phyloP scores from a whole-genome alignment of 2,888 invertebrate genomes.

The Hirtodrosophila histrioides region DNA sequence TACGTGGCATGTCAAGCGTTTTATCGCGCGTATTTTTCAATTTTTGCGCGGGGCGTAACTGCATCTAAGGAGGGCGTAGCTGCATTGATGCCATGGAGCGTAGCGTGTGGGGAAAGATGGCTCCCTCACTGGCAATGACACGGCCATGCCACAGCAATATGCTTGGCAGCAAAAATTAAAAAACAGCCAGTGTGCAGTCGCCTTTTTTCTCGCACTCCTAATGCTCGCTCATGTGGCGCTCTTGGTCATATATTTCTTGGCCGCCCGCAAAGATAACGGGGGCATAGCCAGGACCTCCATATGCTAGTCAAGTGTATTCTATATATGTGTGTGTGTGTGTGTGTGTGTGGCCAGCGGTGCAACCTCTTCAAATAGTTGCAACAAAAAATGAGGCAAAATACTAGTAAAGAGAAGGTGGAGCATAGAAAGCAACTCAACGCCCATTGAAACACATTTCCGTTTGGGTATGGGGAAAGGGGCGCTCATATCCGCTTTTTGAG shows the following conservation, averaged over 20 bases:
- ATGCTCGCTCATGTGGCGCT: constrained; percentile 62
- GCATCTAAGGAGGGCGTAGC: constrained; percentile 10
- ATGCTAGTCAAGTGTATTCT: constrained; percentile 34
- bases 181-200: constrained; percentile 44
- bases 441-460: constrained; percentile 75
- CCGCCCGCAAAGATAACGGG: constrained; percentile 72
- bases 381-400: constrained; percentile 25
- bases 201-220: constrained; percentile 45
- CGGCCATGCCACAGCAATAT: constrained; percentile 49
- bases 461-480: constrained; percentile 17
- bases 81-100: constrained; percentile 9
- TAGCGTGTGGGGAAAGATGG: not conserved
- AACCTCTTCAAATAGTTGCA: constrained; percentile 68
- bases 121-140: constrained; percentile 44
- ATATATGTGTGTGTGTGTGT: constrained; percentile 15
- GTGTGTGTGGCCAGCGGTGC: constrained; percentile 58
- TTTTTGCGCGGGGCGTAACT: constrained; percentile 50
- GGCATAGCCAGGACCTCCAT: constrained; percentile 36
- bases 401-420: not conserved
- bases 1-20: constrained; percentile 80
- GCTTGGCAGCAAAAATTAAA: constrained; percentile 59
- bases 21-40: constrained; percentile 81
- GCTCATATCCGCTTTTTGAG: constrained; percentile 78
- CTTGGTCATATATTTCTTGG: constrained; percentile 73
- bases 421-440: constrained; percentile 42